Conservation (phyloP, 2,888 invertebrate species). For the Ectemnius lituratus region DNA sequence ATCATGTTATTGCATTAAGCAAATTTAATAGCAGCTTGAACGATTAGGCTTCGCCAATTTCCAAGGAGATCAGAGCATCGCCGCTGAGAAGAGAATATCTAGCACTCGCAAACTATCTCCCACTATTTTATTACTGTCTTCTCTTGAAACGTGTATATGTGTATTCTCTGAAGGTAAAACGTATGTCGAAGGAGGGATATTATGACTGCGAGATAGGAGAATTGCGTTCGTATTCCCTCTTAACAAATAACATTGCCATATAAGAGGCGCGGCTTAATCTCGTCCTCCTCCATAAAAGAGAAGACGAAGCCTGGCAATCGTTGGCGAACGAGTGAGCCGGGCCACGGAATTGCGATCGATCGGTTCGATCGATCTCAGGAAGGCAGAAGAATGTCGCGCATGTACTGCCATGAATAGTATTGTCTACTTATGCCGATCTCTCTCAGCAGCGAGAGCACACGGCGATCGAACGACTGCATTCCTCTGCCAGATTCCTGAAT, state of each 20-base stretch:
- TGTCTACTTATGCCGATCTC: slow-evolving; percentile 43
- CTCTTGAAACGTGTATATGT: neutral
- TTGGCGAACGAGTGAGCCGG: slow-evolving; percentile 2
- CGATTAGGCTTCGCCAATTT: too few relatives aligned
- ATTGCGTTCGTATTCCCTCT: slow-evolving; percentile 58
- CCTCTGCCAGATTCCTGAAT: slow-evolving; percentile 49
- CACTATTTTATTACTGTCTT: too few relatives aligned
- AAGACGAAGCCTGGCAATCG: slow-evolving; percentile 17
- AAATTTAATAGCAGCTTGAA: too few relatives aligned
- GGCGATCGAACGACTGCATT: slow-evolving; percentile 37
- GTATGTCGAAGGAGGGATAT: slow-evolving; percentile 43
- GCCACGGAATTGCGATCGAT: slow-evolving; percentile 32
- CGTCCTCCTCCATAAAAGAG: slow-evolving; percentile 27
- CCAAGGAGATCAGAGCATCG: too few relatives aligned
- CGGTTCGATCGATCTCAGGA: slow-evolving; percentile 26
- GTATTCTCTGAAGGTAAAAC: slow-evolving; percentile 13
- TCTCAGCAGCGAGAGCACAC: slow-evolving; percentile 1
- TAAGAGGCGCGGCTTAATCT: slow-evolving; percentile 62
- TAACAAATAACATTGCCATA: slow-evolving; percentile 66
- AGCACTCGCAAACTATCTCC: too few relatives aligned
- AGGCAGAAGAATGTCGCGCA: slow-evolving; percentile 42
- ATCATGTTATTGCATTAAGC: neutral
- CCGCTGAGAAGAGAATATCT: too few relatives aligned
- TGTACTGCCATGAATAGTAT: slow-evolving; percentile 46
- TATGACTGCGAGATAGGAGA: slow-evolving; percentile 64